phyloP scores from a whole-genome alignment of 1,140 invertebrate species.

The Octopus sinensis region DNA sequence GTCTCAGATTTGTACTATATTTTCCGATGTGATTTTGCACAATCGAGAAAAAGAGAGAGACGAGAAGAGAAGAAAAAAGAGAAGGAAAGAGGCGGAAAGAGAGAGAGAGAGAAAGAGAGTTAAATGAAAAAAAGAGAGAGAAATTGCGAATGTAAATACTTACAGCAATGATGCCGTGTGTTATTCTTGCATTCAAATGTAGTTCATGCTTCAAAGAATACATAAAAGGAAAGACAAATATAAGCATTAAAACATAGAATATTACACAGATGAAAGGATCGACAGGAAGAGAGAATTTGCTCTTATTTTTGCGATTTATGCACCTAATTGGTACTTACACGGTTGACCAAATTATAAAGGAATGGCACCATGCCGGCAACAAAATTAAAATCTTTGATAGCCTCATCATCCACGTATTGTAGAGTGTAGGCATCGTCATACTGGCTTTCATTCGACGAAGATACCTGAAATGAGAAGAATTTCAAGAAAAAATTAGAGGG shows the following conservation, averaged over 20 bases:
- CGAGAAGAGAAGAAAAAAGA: no score
- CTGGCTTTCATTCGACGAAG: constrained; percentile 52
- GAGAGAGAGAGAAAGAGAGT: no score
- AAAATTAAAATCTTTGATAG: constrained; percentile 51
- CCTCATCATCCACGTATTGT: constrained; percentile 43
- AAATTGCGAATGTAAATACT: constrained; percentile 14
- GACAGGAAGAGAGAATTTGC: constrained; percentile 6
- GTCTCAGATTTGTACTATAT: no score
- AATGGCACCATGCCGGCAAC: constrained; percentile 56
- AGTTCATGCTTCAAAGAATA: constrained; percentile 23
- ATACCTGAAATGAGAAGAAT: constrained; percentile 36
- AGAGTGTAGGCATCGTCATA: constrained; percentile 57
- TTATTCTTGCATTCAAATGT: constrained; percentile 46
- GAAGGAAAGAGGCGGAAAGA: no score
- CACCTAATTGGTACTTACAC: constrained; percentile 41
- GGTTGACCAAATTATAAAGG: constrained; percentile 53
- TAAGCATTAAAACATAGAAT: background rate
- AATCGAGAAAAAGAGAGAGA: no score
- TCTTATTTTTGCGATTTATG: background rate
- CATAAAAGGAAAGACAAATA: no score
- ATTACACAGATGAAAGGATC: background rate
- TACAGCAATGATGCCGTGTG: constrained; percentile 53
- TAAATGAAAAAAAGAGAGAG: no score
- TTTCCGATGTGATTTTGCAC: no score
- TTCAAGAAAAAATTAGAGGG: no score